phyloP scores from a whole-genome alignment of 1,140 invertebrate genomes.

The Drosophila nikananu region DNA sequence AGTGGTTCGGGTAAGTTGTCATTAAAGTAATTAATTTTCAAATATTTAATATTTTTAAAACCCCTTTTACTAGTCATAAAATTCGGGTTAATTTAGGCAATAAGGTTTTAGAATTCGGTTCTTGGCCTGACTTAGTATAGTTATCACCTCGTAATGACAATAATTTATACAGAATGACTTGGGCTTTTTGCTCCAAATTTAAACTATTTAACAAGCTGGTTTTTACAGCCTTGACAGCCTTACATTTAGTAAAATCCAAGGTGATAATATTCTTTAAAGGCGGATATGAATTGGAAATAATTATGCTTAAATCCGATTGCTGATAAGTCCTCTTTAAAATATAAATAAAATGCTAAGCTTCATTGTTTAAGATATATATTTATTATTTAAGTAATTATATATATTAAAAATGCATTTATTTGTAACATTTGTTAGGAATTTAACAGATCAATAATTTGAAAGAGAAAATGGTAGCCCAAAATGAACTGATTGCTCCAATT shows the following conservation, averaged over 20 bases:
- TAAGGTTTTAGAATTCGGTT: not conserved
- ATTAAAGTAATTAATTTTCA: conserved; percentile 2
- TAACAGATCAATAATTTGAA: not conserved
- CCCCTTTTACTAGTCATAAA: accelerated
- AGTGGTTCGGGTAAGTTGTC: conserved; percentile 87
- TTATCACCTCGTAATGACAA: not conserved
- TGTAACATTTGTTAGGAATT: too few species aligned
- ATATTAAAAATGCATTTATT: not conserved
- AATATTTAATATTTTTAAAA: not conserved
- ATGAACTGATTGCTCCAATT: not conserved
- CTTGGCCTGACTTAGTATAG: not conserved
- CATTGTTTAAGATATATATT: not conserved
- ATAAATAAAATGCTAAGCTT: not conserved
- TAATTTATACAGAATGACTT: conserved; percentile 12
- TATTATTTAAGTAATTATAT: not conserved
- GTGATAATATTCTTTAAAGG: not conserved
- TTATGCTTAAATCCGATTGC: not conserved
- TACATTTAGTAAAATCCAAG: not conserved
- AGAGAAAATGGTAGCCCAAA: too few species aligned
- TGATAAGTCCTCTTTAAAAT: not conserved
- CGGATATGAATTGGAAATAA: not conserved
- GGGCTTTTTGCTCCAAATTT: not conserved
- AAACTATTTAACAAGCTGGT: conserved; percentile 1
- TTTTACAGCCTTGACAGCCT: not conserved
- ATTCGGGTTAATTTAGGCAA: too few species aligned